Conservation (phyloP, 92 coral and sea anemone genomes). For the Zoanthus sociatus region DNA sequence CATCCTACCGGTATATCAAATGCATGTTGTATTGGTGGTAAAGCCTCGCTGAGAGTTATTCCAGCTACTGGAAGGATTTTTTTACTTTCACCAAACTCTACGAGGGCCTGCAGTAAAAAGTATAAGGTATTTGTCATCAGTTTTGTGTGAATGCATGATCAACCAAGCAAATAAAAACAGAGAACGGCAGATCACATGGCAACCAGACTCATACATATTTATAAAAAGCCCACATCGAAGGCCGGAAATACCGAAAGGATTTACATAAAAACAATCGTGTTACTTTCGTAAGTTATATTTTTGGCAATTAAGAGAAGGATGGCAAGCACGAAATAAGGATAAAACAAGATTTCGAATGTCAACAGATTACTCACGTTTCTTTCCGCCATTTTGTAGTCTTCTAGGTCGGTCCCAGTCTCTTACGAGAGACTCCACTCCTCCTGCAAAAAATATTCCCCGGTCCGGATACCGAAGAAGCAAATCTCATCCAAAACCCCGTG, state of each 20-base stretch:
- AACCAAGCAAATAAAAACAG: slow-evolving; percentile 13
- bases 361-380: slow-evolving; percentile 7
- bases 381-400: slow-evolving; percentile 4
- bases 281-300: background rate
- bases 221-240: background rate
- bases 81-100: slow-evolving; percentile 39
- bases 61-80: slow-evolving; percentile 45
- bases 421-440: slow-evolving; percentile 10
- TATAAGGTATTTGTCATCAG: slow-evolving; percentile 13
- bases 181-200: slow-evolving; percentile 17
- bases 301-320: slow-evolving; percentile 4
- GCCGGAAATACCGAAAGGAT: slow-evolving; percentile 2
- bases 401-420: slow-evolving; percentile 11
- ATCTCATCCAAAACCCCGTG: slow-evolving; percentile 38
- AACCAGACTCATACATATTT: slow-evolving; percentile 14
- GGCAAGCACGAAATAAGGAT: slow-evolving; percentile 9
- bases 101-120: slow-evolving; percentile 17
- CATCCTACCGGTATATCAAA: slow-evolving; percentile 44
- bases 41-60: slow-evolving; percentile 45
- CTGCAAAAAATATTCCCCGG: slow-evolving; percentile 22
- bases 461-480: slow-evolving; percentile 43
- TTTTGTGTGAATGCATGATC: slow-evolving; percentile 14
- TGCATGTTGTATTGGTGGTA: slow-evolving; percentile 44
- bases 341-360: slow-evolving; percentile 3
- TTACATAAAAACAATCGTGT: slow-evolving; percentile 6